These are phyloP conservation scores for Apamea sordens DNA, from an alignment of 2,888 invertebrate genomes.

Conservation along the genomic window DNA sequence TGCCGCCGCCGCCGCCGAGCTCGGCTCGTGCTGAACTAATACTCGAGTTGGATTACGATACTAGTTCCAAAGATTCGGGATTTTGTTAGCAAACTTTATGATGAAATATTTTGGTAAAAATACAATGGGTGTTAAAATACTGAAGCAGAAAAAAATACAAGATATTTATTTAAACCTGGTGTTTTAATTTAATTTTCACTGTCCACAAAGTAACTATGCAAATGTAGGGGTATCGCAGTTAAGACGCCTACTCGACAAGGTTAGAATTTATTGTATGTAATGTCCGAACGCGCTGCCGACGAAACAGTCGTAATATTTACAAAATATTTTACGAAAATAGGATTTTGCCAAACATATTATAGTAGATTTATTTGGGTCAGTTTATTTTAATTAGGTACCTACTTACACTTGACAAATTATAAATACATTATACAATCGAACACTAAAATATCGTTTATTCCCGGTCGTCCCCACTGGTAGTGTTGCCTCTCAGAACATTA, in stretches of 20 bases:
- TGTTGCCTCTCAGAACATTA: too few species aligned
- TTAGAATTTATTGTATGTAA: not conserved
- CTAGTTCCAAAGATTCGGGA: slow-evolving; percentile 4
- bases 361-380: too few species aligned
- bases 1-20: not conserved
- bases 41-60: slow-evolving; percentile 60
- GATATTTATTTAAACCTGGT: not conserved
- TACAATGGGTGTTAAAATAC: not conserved
- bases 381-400: too few species aligned
- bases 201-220: not conserved
- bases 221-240: not conserved
- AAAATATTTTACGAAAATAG: too few species aligned
- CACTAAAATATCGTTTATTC: too few species aligned
- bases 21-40: slow-evolving; percentile 41
- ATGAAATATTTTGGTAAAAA: not conserved
- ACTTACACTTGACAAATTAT: too few species aligned
- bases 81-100: slow-evolving; percentile 5
- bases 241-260: not conserved
- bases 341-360: not conserved
- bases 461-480: too few species aligned
- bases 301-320: not conserved
- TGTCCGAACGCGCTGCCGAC: not conserved
- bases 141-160: not conserved
- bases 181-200: not conserved
- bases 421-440: too few species aligned